These are phyloP conservation scores for Potorous gilbertii DNA, from an alignment of 2,797 vertebrate genomes.

Conservation along the genomic window DNA sequence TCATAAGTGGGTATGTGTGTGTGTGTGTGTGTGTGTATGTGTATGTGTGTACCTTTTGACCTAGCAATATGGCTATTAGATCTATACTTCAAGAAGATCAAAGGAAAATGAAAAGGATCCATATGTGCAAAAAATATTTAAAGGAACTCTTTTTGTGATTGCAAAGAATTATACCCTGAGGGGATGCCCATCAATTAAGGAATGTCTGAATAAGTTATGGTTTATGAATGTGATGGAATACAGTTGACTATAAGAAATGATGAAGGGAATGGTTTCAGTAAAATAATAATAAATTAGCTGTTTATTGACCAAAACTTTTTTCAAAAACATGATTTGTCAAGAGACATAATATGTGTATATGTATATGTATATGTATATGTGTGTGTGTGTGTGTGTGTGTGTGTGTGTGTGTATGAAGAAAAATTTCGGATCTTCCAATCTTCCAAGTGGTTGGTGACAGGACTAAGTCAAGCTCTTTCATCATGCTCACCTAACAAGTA, in stretches of 20 bases:
- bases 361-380: too few relatives aligned
- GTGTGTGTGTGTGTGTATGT: not conserved
- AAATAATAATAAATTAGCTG: not conserved
- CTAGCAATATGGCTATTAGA: not conserved
- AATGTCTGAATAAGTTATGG: not conserved
- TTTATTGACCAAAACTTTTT: not conserved
- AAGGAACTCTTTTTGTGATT: not conserved
- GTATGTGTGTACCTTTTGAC: not conserved
- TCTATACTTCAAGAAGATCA: not conserved
- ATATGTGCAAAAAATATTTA: not conserved
- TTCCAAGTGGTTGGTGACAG: not conserved
- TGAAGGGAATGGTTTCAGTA: not conserved
- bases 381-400: too few relatives aligned
- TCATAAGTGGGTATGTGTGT: too few relatives aligned
- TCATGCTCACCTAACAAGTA: conserved; percentile 75
- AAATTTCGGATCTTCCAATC: not conserved
- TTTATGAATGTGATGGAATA: not conserved
- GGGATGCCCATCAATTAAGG: not conserved
- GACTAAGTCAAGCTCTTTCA: conserved; percentile 60
- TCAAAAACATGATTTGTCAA: not conserved
- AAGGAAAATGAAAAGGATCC: not conserved
- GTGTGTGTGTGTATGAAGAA: not conserved
- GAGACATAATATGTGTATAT: too few relatives aligned
- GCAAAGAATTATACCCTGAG: not conserved
- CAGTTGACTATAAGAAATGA: not conserved